A percentile compares a stretch with the other conserved stretches of the same genome.
Evolutionary conservation across 2,113 vertebrate genomes (phyloP).

Genomic region (Noctilio leporinus): DNA sequence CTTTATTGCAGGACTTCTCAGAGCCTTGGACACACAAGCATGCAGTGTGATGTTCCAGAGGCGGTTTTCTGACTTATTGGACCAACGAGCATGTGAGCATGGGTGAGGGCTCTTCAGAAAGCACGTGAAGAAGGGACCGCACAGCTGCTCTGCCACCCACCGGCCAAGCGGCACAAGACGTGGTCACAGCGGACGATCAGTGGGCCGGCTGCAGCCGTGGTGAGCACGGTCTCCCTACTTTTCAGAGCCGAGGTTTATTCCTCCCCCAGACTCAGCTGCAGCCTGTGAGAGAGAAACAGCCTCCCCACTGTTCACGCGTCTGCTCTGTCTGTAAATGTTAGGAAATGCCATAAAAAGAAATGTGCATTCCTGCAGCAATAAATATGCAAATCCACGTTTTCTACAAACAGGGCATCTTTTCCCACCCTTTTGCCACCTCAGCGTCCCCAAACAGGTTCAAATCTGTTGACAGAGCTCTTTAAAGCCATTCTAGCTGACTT

Average conservation of each 20-base stretch:
- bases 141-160: background rate
- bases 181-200: conserved; percentile 19
- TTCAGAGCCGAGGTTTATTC: background rate
- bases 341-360: conserved; percentile 43
- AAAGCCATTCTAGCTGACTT: conserved; percentile 8
- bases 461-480: conserved; percentile 58
- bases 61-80: background rate
- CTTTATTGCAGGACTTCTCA: background rate
- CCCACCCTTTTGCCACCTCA: background rate
- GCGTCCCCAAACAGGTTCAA: conserved; percentile 39
- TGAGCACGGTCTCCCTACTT: background rate
- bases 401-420: background rate
- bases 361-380: conserved; percentile 21
- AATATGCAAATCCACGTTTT: conserved; percentile 54
- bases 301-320: conserved; percentile 59
- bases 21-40: background rate
- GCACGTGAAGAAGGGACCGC: background rate
- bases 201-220: background rate
- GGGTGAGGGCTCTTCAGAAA: background rate
- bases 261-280: background rate
- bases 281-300: conserved; percentile 17
- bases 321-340: conserved; percentile 69
- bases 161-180: background rate
- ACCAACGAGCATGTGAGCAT: background rate
- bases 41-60: background rate